Evolutionary conservation across 1,140 invertebrate species (phyloP).

Genomic region (Orius laevigatus): DNA sequence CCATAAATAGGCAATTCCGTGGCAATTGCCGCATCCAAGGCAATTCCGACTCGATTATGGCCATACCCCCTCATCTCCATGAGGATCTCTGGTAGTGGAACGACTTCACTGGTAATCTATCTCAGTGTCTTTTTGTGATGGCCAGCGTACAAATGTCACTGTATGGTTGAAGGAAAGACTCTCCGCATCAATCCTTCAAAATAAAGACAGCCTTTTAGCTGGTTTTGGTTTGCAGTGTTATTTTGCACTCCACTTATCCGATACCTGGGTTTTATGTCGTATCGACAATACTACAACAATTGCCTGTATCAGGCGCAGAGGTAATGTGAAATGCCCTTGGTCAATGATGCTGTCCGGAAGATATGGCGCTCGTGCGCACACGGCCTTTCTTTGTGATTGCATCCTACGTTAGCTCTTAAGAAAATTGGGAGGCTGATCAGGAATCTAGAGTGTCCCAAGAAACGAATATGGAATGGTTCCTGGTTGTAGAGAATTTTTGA

Average conservation of each 20-base stretch:
- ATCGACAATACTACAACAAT: conserved; percentile 1
- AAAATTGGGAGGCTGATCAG: background rate
- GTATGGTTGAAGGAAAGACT: background rate
- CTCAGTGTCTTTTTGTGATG: background rate
- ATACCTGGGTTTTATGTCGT: background rate
- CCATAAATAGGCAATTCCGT: background rate
- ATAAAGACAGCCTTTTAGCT: background rate
- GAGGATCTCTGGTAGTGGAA: background rate
- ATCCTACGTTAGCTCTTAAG: background rate
- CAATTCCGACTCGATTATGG: background rate
- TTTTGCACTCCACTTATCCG: background rate
- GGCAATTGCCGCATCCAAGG: background rate
- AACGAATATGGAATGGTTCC: background rate
- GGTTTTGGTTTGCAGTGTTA: background rate
- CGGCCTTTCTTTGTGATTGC: background rate
- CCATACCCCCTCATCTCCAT: background rate
- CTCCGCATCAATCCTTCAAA: background rate
- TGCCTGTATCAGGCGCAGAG: background rate
- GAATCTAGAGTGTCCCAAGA: background rate
- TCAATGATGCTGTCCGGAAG: background rate
- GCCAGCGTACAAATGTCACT: background rate
- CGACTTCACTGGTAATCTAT: too few relatives aligned
- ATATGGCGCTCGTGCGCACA: background rate
- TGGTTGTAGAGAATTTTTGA: too few relatives aligned
- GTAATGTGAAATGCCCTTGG: background rate